Base-by-base conservation (phyloP, 2,888 invertebrate species). In the Meandrusa payeni region DNA sequence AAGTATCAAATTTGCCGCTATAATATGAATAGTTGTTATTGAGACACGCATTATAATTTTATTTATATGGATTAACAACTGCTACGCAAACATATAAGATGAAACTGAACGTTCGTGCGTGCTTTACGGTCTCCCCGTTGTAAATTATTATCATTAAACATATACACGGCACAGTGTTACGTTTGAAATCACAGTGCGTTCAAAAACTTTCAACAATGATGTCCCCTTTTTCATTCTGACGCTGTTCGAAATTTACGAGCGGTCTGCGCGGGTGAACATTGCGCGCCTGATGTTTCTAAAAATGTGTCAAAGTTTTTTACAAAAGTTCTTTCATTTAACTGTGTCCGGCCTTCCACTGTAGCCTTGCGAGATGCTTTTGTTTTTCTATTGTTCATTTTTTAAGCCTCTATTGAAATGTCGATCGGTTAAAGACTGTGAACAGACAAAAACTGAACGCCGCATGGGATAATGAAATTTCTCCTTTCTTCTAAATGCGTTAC, bases 211-310 rank as follows among this genome's bases (percentile, higher is more conserved):
- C 76, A 83, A 85, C 86, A 83, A 80, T 81, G 79, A 82, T 82
- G 77, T 81, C 68, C 76, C 72, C 79, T 85, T 86, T 82, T 80
- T 83, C 78, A 85, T 86, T 77, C 78, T 81, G 85, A 86, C 86
- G 81, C 83, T 82, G 71, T 73, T 69, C 64, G 69, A 77, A 81
- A 87, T 86, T 86, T 85, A 86, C 81, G 79, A 77, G 70, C 81
- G 66, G 67, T 57, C 68, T 76, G 73, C 70, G 73, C 72, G 72
- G 65, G 70, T 74, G 73, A 74, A 74, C 80, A 76, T 71, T 80
- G 78, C 82, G 78, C 76, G 85, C 79, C 80, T 80, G 86, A 83
- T 81, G 85, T 77, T 83, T 81, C 83, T 83, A 86, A 87, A 87
- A 87, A 87, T 85, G 86, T 87, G 87, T 85, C 87, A 86, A 85